phyloP scores from a whole-genome alignment of 2,797 vertebrate species.

The Mycteria americana region DNA sequence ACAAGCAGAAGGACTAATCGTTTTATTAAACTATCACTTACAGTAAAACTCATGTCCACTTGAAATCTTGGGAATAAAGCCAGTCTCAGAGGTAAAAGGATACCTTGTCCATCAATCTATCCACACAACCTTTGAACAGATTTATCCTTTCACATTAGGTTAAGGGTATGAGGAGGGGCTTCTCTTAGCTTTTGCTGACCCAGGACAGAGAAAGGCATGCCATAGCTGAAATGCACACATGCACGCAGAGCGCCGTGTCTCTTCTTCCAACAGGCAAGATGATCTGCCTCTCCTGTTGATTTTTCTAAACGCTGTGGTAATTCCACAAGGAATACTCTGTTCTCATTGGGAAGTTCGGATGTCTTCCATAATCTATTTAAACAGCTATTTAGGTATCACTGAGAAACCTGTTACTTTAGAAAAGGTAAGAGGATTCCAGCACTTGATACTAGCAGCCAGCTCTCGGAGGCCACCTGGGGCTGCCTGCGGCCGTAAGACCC shows the following conservation, averaged over 20 bases:
- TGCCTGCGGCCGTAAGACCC: not conserved
- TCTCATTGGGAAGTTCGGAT: constrained; percentile 68
- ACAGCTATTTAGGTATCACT: constrained; percentile 65
- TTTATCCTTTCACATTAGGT: not conserved
- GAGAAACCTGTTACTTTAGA: constrained; percentile 56
- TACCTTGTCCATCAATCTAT: constrained; percentile 44
- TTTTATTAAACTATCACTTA: constrained; percentile 60
- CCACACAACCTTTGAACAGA: not conserved
- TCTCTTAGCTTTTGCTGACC: not conserved
- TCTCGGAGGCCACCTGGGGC: constrained; percentile 43
- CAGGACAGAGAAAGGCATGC: not conserved
- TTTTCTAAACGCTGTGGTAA: constrained; percentile 45
- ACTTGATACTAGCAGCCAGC: constrained; percentile 21
- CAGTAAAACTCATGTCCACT: constrained; percentile 54
- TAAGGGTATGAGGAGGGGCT: not conserved
- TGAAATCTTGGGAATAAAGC: constrained; percentile 49
- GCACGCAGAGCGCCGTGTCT: not conserved
- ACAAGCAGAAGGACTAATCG: constrained; percentile 27
- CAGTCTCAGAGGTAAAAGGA: constrained; percentile 44
- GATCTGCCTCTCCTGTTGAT: constrained; percentile 46
- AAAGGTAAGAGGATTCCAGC: constrained; percentile 64
- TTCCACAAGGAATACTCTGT: constrained; percentile 45
- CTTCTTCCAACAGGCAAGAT: constrained; percentile 35
- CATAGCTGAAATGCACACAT: not conserved
- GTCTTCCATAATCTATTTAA: constrained; percentile 71